phyloP scores from a whole-genome alignment of 2,113 vertebrate species.

The Marcusenius ussheri region DNA sequence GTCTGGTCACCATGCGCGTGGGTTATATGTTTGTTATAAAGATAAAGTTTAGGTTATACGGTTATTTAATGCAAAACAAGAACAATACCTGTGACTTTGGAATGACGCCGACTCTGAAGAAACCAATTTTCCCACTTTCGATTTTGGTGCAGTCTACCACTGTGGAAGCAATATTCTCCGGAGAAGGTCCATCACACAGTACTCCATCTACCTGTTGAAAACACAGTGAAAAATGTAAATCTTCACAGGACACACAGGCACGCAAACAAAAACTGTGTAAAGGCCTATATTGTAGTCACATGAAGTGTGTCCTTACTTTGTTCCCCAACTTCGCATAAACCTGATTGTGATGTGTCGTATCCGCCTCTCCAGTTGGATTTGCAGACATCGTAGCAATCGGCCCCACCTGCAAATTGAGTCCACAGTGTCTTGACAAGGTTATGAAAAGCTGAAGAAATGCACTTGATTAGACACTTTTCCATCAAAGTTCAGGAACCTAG shows the following conservation, averaged over 20 bases:
- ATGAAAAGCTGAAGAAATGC: neutral
- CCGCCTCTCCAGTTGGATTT: slow-evolving; percentile 83
- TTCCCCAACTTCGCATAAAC: slow-evolving; percentile 79
- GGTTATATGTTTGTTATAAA: neutral
- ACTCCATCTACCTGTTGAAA: slow-evolving; percentile 72
- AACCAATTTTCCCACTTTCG: slow-evolving; percentile 67
- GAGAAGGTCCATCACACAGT: slow-evolving; percentile 77
- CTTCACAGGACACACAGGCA: neutral
- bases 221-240: neutral
- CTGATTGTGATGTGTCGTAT: slow-evolving; percentile 87
- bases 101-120: slow-evolving; percentile 78
- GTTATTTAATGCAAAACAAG: neutral
- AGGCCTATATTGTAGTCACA: neutral
- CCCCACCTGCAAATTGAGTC: slow-evolving; percentile 62
- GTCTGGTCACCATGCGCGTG: neutral
- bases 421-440: neutral
- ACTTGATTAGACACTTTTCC: neutral
- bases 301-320: slow-evolving; percentile 56
- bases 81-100: slow-evolving; percentile 74
- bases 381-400: slow-evolving; percentile 82
- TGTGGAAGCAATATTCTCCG: slow-evolving; percentile 81
- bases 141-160: slow-evolving; percentile 86
- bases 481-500: neutral
- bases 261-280: neutral
- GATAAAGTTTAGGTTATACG: neutral